Base-by-base conservation (phyloP, 2,888 invertebrate genomes). In the Drosophila borborema region DNA sequence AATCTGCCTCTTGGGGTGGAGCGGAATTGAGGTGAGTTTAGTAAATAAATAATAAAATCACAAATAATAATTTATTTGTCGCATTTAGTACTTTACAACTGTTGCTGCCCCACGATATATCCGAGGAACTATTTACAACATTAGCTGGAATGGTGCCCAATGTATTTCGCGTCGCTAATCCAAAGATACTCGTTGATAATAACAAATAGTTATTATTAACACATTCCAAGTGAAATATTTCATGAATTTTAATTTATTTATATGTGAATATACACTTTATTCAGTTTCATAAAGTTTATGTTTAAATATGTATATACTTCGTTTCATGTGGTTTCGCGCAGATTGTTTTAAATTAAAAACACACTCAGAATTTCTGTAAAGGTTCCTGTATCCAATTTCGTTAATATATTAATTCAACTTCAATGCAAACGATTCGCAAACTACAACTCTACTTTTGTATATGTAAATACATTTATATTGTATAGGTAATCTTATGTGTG, bases 111-210 rank as follows among this genome's bases (percentile, higher is more conserved):
- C 95, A 96, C 94, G 96, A 96, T 48, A 96, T 97, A 91, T 97
- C 97, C 0, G 96, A 96, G 87, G 96, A 96, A 86, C 95, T 97
- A 41, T 98, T 98, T 92, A 95, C 95, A 45, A 95, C 96, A 58
- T 94, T 99, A 66, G 96, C 98, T 4, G 95, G 96, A 63, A 97
- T 99, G 96, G 94, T 99, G 83, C 98, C 99, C 31, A 95, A 96
- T 90, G 98, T 99, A 80, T 99, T 99, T 94, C 95, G 98, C 75
- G 96, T 98, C 46, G 97, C 98, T n/a, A 99, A 98, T 94, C 98
- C 99, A 4, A 95, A 99, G 86, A 96, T 97, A 89, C 95, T 96
- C 81, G 96, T 95, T 83, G 94, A 94, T 72, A 86, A 74, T 43
- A 82, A 61, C 60, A 90, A 90, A 53, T 18, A 38, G 49, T 48